Conservation (phyloP, 1,140 invertebrate species). For the Zaprionus vittiger region DNA sequence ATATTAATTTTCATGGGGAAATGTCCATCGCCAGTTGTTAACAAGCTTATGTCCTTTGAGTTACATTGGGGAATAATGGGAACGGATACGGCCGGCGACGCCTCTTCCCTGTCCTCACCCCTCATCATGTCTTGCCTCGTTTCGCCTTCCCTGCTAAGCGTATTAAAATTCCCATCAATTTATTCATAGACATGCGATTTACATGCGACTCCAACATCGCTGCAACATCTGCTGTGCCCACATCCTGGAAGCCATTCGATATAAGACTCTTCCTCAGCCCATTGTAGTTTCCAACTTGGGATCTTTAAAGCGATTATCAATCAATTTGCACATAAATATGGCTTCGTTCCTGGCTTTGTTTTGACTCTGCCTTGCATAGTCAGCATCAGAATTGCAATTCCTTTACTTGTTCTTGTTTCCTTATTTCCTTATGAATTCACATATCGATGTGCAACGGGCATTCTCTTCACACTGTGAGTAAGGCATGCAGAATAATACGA, state of each 20-base stretch:
- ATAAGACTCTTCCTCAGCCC: background rate
- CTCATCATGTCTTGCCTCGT: background rate
- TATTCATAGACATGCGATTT: constrained; percentile 48
- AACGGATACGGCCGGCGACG: background rate
- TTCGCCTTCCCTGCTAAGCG: constrained; percentile 25
- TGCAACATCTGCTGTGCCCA: constrained; percentile 6
- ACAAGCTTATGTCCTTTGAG: constrained; percentile 34
- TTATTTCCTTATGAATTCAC: background rate
- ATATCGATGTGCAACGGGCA: background rate
- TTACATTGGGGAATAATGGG: background rate
- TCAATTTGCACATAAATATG: constrained; percentile 57
- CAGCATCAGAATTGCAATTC: background rate
- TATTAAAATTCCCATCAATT: constrained; percentile 43
- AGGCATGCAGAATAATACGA: background rate
- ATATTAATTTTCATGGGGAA: constrained; percentile 37
- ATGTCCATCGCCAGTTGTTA: constrained; percentile 32
- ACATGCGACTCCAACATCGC: constrained; percentile 36
- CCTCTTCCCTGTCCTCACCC: background rate
- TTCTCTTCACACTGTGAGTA: background rate
- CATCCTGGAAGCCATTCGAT: background rate
- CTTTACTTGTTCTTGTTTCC: background rate
- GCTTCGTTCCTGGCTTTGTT: constrained; percentile 20
- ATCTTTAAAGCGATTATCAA: constrained; percentile 56
- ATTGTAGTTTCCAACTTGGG: background rate
- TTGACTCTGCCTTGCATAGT: background rate